Evolutionary conservation across 2,888 invertebrate genomes (phyloP).

Genomic region (Acrobasis repandana): DNA sequence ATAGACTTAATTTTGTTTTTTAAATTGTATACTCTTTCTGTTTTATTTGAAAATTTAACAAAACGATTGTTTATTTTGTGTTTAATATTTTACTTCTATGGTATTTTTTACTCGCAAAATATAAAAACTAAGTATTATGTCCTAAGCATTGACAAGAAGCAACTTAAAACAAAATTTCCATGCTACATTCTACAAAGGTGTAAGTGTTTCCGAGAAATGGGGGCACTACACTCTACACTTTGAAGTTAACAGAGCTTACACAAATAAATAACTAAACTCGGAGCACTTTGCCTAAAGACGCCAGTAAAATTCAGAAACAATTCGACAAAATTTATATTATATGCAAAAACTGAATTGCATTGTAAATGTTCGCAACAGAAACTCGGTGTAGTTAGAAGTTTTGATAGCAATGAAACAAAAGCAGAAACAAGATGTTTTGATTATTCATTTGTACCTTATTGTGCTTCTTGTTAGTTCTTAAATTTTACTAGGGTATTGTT

Average conservation of each 20-base stretch:
- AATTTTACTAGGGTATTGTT: background rate
- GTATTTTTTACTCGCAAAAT: too few relatives aligned
- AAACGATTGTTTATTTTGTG: too few relatives aligned
- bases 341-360: conserved; percentile 20
- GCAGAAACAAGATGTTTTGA: conserved; percentile 12
- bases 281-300: conserved; percentile 10
- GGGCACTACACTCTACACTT: conserved; percentile 1
- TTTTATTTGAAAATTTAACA: too few relatives aligned
- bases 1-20: too few relatives aligned
- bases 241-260: conserved; percentile 4
- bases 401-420: conserved; percentile 10
- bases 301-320: conserved; percentile 19
- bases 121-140: too few relatives aligned
- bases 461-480: background rate
- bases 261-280: conserved; percentile 12
- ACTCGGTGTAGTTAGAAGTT: conserved; percentile 5
- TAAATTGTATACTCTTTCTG: too few relatives aligned
- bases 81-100: too few relatives aligned
- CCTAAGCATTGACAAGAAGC: too few relatives aligned
- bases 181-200: background rate
- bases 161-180: background rate
- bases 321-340: conserved; percentile 15
- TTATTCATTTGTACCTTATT: conserved; percentile 7
- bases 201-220: background rate
- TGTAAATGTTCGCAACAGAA: conserved; percentile 10